Evolutionary conservation across 2,113 vertebrate species (phyloP).

Genomic region (Cranoglanis bouderius): DNA sequence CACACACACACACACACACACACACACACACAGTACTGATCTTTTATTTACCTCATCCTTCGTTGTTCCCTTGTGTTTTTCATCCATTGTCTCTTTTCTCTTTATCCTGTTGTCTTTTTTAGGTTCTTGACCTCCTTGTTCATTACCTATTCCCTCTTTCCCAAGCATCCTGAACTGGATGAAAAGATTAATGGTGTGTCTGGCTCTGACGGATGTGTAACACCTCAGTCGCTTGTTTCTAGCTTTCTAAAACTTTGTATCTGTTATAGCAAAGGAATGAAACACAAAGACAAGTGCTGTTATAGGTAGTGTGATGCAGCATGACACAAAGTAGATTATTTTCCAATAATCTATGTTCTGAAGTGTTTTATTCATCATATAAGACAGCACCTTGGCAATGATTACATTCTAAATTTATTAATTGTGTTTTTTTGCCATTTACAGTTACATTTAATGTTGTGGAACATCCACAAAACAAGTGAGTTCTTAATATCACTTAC

Average conservation of each 20-base stretch:
- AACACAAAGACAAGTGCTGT: background rate
- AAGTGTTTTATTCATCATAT: background rate
- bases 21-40: constrained; percentile 3
- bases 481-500: background rate
- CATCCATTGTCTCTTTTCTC: background rate
- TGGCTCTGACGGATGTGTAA: constrained; percentile 13
- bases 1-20: constrained; percentile 21
- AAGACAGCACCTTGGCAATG: background rate
- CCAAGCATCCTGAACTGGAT: constrained; percentile 22
- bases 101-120: constrained; percentile 9
- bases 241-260: constrained; percentile 26
- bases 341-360: background rate
- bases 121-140: constrained; percentile 18
- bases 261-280: background rate
- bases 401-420: background rate
- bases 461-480: background rate
- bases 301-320: background rate
- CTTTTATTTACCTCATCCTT: constrained; percentile 4
- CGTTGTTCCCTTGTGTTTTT: background rate
- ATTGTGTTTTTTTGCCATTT: background rate
- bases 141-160: constrained; percentile 20
- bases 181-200: constrained; percentile 22
- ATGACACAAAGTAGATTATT: background rate
- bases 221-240: constrained; percentile 14
- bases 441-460: background rate